phyloP scores from a whole-genome alignment of 2,888 invertebrate species.

The Hydroisotoma schaefferi region DNA sequence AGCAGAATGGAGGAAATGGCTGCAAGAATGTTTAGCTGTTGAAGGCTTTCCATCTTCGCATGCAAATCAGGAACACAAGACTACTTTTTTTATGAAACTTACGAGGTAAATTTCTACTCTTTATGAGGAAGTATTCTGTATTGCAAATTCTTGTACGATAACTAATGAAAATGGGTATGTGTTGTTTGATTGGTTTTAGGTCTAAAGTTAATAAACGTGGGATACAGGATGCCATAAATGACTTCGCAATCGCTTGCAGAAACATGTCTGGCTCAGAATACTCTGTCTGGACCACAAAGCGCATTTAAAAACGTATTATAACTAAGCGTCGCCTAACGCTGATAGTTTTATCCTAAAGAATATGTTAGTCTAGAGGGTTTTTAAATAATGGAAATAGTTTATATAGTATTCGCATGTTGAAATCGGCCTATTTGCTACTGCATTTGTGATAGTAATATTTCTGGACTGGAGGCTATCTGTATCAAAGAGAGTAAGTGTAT shows the following conservation, averaged over 20 bases:
- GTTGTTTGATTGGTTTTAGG: no score
- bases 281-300: constrained; percentile 40
- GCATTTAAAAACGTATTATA: constrained; percentile 23
- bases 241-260: constrained; percentile 45
- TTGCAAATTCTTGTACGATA: neutral
- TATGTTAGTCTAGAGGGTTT: neutral
- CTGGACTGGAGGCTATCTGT: no score
- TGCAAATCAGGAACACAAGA: constrained; percentile 36
- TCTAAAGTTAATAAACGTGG: constrained; percentile 43
- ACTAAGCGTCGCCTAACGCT: no score
- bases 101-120: constrained; percentile 43
- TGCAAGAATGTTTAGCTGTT: constrained; percentile 35
- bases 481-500: no score
- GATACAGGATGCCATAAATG: constrained; percentile 44
- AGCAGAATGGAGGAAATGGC: constrained; percentile 44
- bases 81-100: constrained; percentile 41
- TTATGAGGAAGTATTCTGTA: no score
- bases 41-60: constrained; percentile 44
- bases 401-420: no score
- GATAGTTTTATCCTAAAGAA: no score
- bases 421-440: no score
- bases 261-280: constrained; percentile 47
- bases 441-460: no score
- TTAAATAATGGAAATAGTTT: no score
- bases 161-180: no score